Evolutionary conservation across 2,113 vertebrate species (phyloP).

Genomic region (Emydocephalus ijimae): DNA sequence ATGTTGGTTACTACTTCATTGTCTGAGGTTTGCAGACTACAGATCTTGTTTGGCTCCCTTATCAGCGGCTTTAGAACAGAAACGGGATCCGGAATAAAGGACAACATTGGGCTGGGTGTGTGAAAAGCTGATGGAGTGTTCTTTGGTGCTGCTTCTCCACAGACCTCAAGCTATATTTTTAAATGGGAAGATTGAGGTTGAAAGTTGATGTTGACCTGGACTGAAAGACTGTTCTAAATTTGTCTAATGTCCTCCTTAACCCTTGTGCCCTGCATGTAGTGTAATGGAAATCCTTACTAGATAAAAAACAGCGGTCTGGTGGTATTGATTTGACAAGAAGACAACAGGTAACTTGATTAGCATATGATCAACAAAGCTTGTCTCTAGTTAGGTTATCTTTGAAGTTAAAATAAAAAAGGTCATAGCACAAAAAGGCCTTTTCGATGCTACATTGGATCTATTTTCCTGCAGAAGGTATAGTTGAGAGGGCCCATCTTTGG

Average conservation of each 20-base stretch:
- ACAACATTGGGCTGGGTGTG: not conserved
- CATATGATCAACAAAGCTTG: not conserved
- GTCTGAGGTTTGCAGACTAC: not conserved
- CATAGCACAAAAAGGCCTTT: not conserved
- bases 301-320: not conserved
- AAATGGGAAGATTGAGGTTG: not conserved
- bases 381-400: not conserved
- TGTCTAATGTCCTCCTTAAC: not conserved
- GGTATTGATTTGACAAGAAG: conserved; percentile 15
- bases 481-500: not conserved
- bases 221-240: not conserved
- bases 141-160: not conserved
- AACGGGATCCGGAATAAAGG: not conserved
- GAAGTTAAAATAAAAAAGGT: not conserved
- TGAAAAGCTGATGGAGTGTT: not conserved
- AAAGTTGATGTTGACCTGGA: not conserved
- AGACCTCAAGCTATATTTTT: not conserved
- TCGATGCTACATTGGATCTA: not conserved
- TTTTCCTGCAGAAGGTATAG: not conserved
- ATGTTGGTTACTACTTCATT: not conserved
- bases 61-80: not conserved
- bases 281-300: conserved; percentile 24
- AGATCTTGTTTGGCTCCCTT: not conserved
- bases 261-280: not conserved
- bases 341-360: conserved; percentile 11